Evolutionary conservation across 1,140 invertebrate species (phyloP), one percentile per base, ranked within the genome.

Genomic region (Acromyrmex charruanus): DNA sequence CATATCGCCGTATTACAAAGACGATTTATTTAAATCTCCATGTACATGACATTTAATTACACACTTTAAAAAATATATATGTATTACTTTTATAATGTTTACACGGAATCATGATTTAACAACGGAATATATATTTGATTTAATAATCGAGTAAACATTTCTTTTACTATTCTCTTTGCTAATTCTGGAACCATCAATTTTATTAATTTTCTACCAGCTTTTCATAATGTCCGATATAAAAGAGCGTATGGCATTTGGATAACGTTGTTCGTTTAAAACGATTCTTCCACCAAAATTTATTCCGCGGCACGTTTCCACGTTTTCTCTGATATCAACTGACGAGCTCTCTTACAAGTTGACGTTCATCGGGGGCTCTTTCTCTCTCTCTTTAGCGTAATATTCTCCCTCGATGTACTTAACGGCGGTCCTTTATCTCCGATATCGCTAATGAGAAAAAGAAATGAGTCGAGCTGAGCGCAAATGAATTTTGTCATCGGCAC

Each of bases 391-490:
- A 49, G 18, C 25, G 68, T 74, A 74, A 84, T 84, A 75, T 74
- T 63, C 68, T 16, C 18, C 35, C 66, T 72, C 39, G 39, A 61
- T 61, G 55, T 84, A 61, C 80, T 75, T 84, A 84, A 84, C 80
- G 61, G 59, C 44, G 74, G 10, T 4, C 44, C 59, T 75, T 77
- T 65, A 85, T 85, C 72, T 31, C 59, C 35, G 61, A 79, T 85
- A 77, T 85, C 82, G 82, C 80, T 84, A 84, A 84, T 84, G 80
- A 84, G 69, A 75, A 84, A 74, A 74, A 84, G 69, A 84, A 84
- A 74, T 39, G 53, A 61, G 68, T 55, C 53, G 65, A 51, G 69
- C 55, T 25, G 9, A 61, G 55, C 39, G 68, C 39, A 84, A 84
- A 84, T 84, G 80, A 84, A 84, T 84, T 74, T 84, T 84, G 55